Percentiles rank a stretch among this genome's conserved stretches.
These are phyloP conservation scores for Latrodectus elegans DNA, from an alignment of 2,888 invertebrate species.

Conservation along the genomic window DNA sequence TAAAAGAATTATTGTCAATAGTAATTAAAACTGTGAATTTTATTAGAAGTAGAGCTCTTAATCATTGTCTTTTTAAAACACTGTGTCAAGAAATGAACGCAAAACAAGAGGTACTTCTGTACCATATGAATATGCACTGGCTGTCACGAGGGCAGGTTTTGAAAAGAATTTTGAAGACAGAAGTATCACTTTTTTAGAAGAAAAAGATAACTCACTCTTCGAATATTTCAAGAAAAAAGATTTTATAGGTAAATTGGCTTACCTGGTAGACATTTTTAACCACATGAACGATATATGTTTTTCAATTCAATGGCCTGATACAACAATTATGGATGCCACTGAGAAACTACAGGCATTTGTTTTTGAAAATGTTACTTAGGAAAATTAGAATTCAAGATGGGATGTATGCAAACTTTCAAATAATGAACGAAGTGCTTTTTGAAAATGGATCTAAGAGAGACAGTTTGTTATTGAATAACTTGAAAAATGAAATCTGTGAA, in stretches of 20 bases:
- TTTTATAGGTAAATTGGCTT: conserved; percentile 63
- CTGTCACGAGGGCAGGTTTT: conserved; percentile 28
- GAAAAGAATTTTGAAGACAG: too few relatives aligned
- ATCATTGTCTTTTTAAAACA: conserved; percentile 49
- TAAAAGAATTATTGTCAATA: conserved; percentile 55
- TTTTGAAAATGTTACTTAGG: conserved; percentile 8
- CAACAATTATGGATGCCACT: conserved; percentile 61
- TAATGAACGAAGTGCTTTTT: conserved; percentile 47
- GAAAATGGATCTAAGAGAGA: conserved; percentile 44
- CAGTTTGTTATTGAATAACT: conserved; percentile 44
- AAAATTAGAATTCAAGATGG: conserved; percentile 49
- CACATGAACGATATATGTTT: conserved; percentile 59
- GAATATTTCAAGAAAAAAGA: conserved; percentile 61
- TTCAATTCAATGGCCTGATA: conserved; percentile 62
- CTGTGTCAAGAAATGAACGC: conserved; percentile 57
- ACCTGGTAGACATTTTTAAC: conserved; percentile 60
- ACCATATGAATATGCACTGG: conserved; percentile 44
- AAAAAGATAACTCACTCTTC: conserved; percentile 58
- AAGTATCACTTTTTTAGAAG: conserved; percentile 29
- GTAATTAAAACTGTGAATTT: conserved; percentile 47
- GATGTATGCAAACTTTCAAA: conserved; percentile 50
- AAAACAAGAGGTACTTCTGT: conserved; percentile 58
- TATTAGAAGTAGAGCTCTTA: conserved; percentile 48
- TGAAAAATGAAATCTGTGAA: conserved; percentile 34
- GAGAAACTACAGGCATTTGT: conserved; percentile 54